Conservation (phyloP, 1,140 invertebrate species). For the Calosoma granatense region DNA sequence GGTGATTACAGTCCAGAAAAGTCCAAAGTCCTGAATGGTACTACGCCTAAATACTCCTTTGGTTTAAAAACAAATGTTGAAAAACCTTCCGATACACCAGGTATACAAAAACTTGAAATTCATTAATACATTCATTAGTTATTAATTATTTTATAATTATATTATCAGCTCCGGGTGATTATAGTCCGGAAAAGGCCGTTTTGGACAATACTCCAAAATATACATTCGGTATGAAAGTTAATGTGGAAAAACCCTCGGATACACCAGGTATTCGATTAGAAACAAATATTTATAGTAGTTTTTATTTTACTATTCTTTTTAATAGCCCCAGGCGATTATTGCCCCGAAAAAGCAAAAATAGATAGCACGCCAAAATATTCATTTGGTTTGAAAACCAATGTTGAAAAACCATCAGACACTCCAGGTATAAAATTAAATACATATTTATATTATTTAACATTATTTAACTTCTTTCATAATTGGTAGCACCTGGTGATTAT, state of each 20-base stretch:
- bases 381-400: constrained; percentile 31
- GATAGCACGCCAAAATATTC: constrained; percentile 7
- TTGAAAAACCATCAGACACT: constrained; percentile 31
- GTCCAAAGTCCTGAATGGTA: constrained; percentile 46
- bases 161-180: constrained; percentile 48
- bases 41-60: constrained; percentile 56
- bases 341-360: constrained; percentile 50
- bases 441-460: constrained; percentile 5
- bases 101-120: too few relatives aligned
- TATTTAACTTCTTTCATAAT: constrained; percentile 8
- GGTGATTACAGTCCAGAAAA: constrained; percentile 66
- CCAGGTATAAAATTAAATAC: constrained; percentile 32
- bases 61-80: constrained; percentile 43
- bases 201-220: constrained; percentile 57
- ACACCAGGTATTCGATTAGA: constrained; percentile 49
- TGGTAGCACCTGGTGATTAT: background rate
- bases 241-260: constrained; percentile 45
- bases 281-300: too few relatives aligned
- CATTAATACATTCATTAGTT: background rate
- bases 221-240: constrained; percentile 54
- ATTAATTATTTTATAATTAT: background rate
- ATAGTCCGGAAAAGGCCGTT: constrained; percentile 64
- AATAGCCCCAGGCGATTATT: constrained; percentile 64
- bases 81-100: constrained; percentile 47
- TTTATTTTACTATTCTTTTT: background rate